These are phyloP conservation scores for Bombus sylvicola DNA, from an alignment of 1,140 invertebrate genomes.

Conservation along the genomic window DNA sequence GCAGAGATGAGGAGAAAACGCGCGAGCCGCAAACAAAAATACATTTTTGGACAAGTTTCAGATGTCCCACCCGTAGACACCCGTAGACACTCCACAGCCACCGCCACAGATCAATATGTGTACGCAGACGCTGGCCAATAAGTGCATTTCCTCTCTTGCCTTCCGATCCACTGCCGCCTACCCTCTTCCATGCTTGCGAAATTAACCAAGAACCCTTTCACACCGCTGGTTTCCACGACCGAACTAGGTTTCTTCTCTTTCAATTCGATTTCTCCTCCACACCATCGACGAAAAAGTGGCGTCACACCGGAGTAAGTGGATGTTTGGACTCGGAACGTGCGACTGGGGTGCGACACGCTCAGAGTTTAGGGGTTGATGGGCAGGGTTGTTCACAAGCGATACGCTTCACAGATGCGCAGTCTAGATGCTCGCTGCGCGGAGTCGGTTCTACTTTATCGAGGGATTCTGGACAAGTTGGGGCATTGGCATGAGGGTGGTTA, in stretches of 20 bases:
- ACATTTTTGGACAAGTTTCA: slow-evolving; percentile 75
- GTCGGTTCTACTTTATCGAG: slow-evolving; percentile 59
- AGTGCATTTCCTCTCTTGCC: slow-evolving; percentile 61
- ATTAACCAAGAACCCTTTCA: slow-evolving; percentile 7
- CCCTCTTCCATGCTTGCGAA: slow-evolving; percentile 18
- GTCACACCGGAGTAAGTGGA: neutral
- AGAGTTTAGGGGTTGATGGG: slow-evolving; percentile 24
- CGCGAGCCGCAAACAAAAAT: slow-evolving; percentile 72
- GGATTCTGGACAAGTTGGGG: slow-evolving; percentile 49
- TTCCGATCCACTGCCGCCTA: slow-evolving; percentile 25
- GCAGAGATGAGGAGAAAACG: slow-evolving; percentile 75
- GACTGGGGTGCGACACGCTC: neutral
- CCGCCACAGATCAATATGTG: slow-evolving; percentile 66
- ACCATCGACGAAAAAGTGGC: neutral
- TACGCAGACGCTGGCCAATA: slow-evolving; percentile 61
- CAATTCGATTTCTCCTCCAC: no score
- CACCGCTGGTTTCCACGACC: rapidly evolving
- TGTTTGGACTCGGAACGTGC: slow-evolving; percentile 4
- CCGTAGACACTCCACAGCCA: slow-evolving; percentile 45
- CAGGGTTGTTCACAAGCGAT: slow-evolving; percentile 16
- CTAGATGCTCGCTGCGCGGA: neutral
- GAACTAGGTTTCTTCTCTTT: no score
- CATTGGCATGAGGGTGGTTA: neutral
- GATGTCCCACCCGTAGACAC: slow-evolving; percentile 60
- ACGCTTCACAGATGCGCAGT: slow-evolving; percentile 20